Conservation (phyloP, 2,888 invertebrate species). For the Aphodius granarius region DNA sequence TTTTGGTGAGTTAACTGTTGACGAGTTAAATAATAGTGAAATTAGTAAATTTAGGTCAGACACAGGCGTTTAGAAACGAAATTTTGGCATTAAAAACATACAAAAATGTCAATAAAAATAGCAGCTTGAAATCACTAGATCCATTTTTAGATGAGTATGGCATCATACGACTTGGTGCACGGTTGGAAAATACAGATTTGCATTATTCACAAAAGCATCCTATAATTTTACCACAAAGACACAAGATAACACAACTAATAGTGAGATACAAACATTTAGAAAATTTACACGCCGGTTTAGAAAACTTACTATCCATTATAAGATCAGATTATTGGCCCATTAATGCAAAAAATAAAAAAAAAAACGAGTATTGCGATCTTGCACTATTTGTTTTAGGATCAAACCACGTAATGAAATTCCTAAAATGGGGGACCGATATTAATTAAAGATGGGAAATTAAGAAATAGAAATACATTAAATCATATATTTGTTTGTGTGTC, state of each 20-base stretch:
- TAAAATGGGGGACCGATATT: neutral
- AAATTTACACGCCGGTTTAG: constrained; percentile 26
- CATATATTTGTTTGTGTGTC: no score
- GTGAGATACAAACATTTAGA: constrained; percentile 26
- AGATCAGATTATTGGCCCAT: constrained; percentile 23
- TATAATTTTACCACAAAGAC: constrained; percentile 26
- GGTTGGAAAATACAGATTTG: neutral
- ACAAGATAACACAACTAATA: constrained; percentile 26
- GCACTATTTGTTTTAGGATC: constrained; percentile 20
- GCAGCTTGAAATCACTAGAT: neutral
- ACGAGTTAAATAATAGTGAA: neutral
- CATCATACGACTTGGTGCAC: constrained; percentile 27
- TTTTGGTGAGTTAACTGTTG: neutral
- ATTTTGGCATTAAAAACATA: no score
- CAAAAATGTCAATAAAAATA: no score
- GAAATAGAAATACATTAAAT: no score
- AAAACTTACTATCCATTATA: constrained; percentile 22
- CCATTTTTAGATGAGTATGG: constrained; percentile 30
- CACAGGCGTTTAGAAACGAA: no score
- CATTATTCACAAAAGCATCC: constrained; percentile 26
- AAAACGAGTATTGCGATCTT: constrained; percentile 14
- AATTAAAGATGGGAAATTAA: neutral
- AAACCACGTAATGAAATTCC: constrained; percentile 15
- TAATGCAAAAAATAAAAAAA: constrained; percentile 13
- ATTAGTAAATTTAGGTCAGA: no score